Percentiles rank a stretch among this genome's conserved stretches.
Conservation (phyloP, 2,888 invertebrate genomes). For the Drosophila formosana region DNA sequence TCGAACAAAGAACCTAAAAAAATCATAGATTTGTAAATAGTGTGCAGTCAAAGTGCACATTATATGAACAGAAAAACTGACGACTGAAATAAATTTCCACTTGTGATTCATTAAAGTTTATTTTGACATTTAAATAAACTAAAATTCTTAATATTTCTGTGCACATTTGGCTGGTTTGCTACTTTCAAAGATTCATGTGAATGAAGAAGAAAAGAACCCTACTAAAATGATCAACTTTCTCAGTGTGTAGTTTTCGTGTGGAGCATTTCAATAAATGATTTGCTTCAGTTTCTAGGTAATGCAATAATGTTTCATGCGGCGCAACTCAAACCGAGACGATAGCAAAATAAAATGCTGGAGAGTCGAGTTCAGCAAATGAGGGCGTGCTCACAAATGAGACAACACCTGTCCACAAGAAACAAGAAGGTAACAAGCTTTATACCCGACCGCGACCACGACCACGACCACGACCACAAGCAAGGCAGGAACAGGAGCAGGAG, state of each 20-base stretch:
- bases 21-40: too few species aligned
- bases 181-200: not conserved
- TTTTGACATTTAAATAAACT: too few species aligned
- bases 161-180: too few species aligned
- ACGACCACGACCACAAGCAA: not conserved
- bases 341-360: not conserved
- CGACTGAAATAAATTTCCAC: too few species aligned
- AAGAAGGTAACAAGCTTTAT: conserved; percentile 32
- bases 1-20: too few species aligned
- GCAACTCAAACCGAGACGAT: not conserved
- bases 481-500: not conserved
- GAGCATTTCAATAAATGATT: conserved; percentile 43
- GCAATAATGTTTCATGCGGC: conserved; percentile 13
- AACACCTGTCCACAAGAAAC: conserved; percentile 65
- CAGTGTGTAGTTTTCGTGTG: too few species aligned
- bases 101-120: too few species aligned
- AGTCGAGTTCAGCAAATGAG: not conserved
- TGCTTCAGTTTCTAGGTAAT: conserved; percentile 25
- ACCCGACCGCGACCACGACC: conserved; percentile 7
- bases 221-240: not conserved
- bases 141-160: too few species aligned
- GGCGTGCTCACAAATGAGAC: conserved; percentile 52
- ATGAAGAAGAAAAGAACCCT: not conserved
- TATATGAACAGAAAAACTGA: too few species aligned
- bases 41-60: too few species aligned